Percentiles rank a stretch among this genome's conserved stretches.
phyloP scores from a whole-genome alignment of 2,113 vertebrate species.

The Microtus montanus region DNA sequence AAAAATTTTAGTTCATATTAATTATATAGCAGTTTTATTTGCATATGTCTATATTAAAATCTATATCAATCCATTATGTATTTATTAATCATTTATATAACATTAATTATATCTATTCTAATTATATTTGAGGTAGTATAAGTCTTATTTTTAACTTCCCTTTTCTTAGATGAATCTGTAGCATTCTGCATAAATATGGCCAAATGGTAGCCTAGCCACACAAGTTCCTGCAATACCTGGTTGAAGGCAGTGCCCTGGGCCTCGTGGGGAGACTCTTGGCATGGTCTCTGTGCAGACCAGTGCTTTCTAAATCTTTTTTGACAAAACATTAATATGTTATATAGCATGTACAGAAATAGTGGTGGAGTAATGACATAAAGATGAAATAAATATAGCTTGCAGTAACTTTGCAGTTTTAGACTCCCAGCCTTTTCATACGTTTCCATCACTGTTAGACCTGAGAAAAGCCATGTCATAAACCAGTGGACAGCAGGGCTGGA shows the following conservation, averaged over 20 bases:
- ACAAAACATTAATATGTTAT: neutral
- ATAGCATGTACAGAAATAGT: neutral
- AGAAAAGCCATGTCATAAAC: neutral
- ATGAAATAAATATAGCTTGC: neutral
- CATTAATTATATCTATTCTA: conserved; percentile 27
- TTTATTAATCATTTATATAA: conserved; percentile 40
- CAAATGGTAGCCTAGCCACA: neutral
- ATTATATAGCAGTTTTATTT: conserved; percentile 53
- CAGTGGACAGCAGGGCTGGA: neutral
- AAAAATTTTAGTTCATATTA: conserved; percentile 37
- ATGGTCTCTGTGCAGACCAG: neutral
- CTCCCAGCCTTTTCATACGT: conserved; percentile 9
- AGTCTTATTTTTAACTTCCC: conserved; percentile 24
- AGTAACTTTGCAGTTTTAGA: conserved; percentile 23
- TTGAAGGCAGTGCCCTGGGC: neutral
- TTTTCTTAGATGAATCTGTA: conserved; percentile 50
- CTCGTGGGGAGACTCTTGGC: neutral
- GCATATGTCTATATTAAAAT: conserved; percentile 48
- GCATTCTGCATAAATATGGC: neutral
- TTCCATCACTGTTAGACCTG: neutral
- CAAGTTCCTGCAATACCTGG: neutral
- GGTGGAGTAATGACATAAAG: conserved; percentile 35
- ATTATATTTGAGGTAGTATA: conserved; percentile 26
- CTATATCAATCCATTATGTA: conserved; percentile 40
- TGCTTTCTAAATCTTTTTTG: conserved; percentile 9